Base-by-base conservation (phyloP, 2,888 invertebrate species). In the Synergus itoensis region DNA sequence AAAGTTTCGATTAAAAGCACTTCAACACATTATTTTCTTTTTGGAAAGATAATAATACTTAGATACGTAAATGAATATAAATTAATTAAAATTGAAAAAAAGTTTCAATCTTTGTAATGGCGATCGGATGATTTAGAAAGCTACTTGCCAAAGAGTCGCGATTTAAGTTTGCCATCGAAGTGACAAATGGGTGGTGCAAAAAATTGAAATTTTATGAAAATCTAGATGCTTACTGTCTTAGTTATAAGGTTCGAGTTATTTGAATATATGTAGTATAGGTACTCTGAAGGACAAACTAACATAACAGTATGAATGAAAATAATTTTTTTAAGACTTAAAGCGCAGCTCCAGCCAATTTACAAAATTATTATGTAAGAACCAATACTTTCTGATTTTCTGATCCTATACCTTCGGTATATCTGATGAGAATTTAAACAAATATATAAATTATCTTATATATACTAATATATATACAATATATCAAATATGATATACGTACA, bases 391-490 rank as follows among this genome's bases (percentile, higher is more conserved):
- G n/a, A 53, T 53, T 16, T 8, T 53, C n/a, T n/a, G n/a, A 53
- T 53, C 53, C 8, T 53, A 53, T 53, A 53, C 53, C n/a, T 53
- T 53, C 4, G n/a, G n/a, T n/a, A 53, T 53, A 53, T 53, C n/a
- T n/a, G 53, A 53, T 53, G 8, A 53, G 53, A 53, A 53, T 53
- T n/a, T n/a, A 53, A 53, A n/a, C 53, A 53, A n/a, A 53, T 53
- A 53, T 53, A 53, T 48, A 63, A 76, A 43, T 77, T 63, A n/a
- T 63, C 28, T 63, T 67, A 40, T 65, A 5, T 67, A 76, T n/a
- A n/a, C 16, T 16, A 16, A 48, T 48, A 48, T 48, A 28, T 28
- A 48, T 48, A 48, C 48, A 48, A 48, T 16, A 48, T 48, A 48
- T 48, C 48, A 48, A 4, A 48, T 16, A 48, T 16, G 48, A 48